Base-by-base conservation (phyloP, 1,140 invertebrate genomes). In the Cotesia chilonis region DNA sequence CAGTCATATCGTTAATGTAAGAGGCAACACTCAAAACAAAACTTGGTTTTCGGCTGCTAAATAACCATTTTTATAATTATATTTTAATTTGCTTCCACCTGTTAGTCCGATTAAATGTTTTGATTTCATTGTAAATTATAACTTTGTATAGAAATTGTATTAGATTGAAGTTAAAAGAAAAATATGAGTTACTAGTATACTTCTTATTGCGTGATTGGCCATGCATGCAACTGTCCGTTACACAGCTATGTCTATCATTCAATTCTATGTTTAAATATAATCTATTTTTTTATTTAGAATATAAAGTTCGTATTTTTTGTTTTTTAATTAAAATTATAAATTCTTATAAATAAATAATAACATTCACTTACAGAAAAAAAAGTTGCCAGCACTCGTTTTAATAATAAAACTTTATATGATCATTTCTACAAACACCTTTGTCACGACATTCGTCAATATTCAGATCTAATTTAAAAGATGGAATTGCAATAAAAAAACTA, bases 191-290 rank as follows among this genome's bases (percentile, higher is more conserved):
- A 51, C 47, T 20, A 17, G 2, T 12, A 35, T 55, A 14, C 51
- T 20, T 7, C 41, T 55, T 10, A 55, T 55, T 68, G 66, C 41
- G 66, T 36, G 66, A 36, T 54, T 41, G 28, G 17, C 66, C 66
- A 68, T 68, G 66, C 66, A 35, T 68, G 66, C 66, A 66, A 66
- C 64, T 68, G 41, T 68, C 66, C 66, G 66, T 68, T 68, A 68
- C 20, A 55, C 35, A 52, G 66, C 41, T 68, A 68, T 51, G 66
- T 68, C 51, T 68, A 54, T 68, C 66, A 54, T 9, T 68, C 66
- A 68, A 68, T 41, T 68, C 35, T 20, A 68, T 68, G 6, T 65
- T 65, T 20, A 65, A 10, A 20, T n/a, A 17, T 35, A 55, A 2
- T 17, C 51, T 12, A 52, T 35, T 68, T 68, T 36, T 28, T 59